These are phyloP conservation scores for Dryobota labecula DNA, from an alignment of 2,888 invertebrate species.

Conservation along the genomic window DNA sequence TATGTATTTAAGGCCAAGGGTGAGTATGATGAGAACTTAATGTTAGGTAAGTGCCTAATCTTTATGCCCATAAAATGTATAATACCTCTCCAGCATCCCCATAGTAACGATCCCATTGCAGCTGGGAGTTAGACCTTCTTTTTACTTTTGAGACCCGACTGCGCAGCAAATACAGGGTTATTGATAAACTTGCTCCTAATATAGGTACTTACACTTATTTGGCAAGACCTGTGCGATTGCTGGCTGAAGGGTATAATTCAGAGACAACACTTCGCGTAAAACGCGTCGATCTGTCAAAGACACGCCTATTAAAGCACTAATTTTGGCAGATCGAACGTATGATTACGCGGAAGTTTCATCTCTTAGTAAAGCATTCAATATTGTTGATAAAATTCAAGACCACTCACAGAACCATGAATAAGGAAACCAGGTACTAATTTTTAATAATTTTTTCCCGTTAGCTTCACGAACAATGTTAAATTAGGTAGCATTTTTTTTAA, in stretches of 20 bases:
- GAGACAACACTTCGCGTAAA: not conserved
- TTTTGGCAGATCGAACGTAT: not conserved
- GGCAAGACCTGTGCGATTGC: not conserved
- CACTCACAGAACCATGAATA: not conserved
- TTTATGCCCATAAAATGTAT: not conserved
- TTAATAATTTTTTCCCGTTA: not conserved
- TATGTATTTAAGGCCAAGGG: slow-evolving; percentile 10
- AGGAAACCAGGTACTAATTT: no score
- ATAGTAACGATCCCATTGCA: not conserved
- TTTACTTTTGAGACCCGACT: no score
- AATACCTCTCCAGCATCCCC: not conserved
- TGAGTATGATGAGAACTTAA: slow-evolving; percentile 29
- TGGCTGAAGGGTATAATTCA: not conserved
- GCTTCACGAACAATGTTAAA: not conserved
- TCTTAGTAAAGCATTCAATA: not conserved
- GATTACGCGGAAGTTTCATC: not conserved
- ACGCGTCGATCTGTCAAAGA: no score
- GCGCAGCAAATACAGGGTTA: no score
- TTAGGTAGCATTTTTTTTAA: not conserved
- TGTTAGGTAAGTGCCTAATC: not conserved
- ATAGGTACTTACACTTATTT: not conserved
- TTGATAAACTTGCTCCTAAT: not conserved
- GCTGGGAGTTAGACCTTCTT: no score
- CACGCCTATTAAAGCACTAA: no score
- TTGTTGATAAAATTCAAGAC: not conserved